phyloP scores from a whole-genome alignment of 2,113 vertebrate genomes.

The Eurystomus gularis region DNA sequence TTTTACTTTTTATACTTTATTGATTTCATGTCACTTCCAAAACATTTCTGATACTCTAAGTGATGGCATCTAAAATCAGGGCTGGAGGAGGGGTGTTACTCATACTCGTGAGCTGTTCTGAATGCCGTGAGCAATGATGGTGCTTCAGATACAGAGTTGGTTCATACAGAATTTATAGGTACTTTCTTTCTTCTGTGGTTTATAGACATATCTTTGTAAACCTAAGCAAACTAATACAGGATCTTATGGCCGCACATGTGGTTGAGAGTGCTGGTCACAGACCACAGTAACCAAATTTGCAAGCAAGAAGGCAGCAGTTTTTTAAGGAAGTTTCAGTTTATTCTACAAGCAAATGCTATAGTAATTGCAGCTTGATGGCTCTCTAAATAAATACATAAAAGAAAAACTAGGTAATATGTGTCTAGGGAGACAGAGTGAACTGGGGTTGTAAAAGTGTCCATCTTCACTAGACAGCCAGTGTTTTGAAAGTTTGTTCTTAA shows the following conservation, averaged over 20 bases:
- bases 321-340: neutral
- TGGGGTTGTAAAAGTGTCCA: neutral
- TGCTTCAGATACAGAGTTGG: neutral
- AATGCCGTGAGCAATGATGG: neutral
- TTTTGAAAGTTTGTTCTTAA: neutral
- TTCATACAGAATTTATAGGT: neutral
- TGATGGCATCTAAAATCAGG: neutral
- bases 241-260: neutral
- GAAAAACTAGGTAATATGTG: neutral
- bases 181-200: neutral
- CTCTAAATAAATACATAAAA: neutral
- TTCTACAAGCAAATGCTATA: neutral
- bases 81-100: neutral
- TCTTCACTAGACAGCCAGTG: neutral
- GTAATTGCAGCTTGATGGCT: neutral
- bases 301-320: neutral
- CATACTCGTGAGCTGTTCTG: neutral
- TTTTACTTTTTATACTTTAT: neutral
- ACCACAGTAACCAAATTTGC: neutral
- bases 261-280: neutral
- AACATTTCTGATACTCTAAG: neutral
- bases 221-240: neutral
- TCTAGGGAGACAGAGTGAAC: neutral
- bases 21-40: neutral
- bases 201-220: neutral